phyloP scores from a whole-genome alignment of 2,113 vertebrate genomes.

The Chascanopsetta lugubris region DNA sequence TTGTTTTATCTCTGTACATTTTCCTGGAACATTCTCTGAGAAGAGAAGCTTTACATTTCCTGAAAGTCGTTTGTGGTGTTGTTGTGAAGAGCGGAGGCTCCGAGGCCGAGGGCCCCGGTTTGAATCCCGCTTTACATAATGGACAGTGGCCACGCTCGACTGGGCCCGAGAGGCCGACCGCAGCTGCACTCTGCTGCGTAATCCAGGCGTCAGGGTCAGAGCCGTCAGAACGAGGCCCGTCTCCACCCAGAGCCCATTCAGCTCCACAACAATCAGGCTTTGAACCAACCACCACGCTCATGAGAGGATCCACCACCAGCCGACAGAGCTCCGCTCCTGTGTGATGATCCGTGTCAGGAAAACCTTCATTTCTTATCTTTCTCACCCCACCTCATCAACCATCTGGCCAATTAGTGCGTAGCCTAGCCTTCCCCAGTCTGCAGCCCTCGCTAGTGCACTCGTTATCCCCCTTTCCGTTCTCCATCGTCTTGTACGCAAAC shows the following conservation, averaged over 20 bases:
- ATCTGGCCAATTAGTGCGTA: constrained; percentile 67
- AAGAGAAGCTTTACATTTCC: constrained; percentile 1
- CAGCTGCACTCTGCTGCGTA: constrained; percentile 69
- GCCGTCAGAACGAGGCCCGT: constrained; percentile 26
- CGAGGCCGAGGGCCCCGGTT: constrained; percentile 41
- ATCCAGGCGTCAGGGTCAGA: constrained; percentile 77
- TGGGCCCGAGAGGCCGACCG: constrained; percentile 48
- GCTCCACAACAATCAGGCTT: constrained; percentile 50
- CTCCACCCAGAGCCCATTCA: constrained; percentile 25
- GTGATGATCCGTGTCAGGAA: constrained; percentile 16
- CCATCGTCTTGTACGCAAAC: constrained; percentile 40
- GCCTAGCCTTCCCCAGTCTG: constrained; percentile 74
- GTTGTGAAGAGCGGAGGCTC: not conserved
- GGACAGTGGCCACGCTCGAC: constrained; percentile 62
- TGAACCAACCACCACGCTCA: too few species aligned
- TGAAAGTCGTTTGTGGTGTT: not conserved
- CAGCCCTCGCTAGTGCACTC: constrained; percentile 73
- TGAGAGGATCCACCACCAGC: too few species aligned
- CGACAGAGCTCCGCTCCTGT: not conserved
- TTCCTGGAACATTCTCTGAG: not conserved
- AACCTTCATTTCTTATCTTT: constrained; percentile 34
- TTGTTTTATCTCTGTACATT: constrained; percentile 15
- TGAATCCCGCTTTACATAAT: constrained; percentile 71
- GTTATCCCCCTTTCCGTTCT: constrained; percentile 67
- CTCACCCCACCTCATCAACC: constrained; percentile 21